phyloP scores from a whole-genome alignment of 2,797 vertebrate species.

The Etheostoma nigrum region DNA sequence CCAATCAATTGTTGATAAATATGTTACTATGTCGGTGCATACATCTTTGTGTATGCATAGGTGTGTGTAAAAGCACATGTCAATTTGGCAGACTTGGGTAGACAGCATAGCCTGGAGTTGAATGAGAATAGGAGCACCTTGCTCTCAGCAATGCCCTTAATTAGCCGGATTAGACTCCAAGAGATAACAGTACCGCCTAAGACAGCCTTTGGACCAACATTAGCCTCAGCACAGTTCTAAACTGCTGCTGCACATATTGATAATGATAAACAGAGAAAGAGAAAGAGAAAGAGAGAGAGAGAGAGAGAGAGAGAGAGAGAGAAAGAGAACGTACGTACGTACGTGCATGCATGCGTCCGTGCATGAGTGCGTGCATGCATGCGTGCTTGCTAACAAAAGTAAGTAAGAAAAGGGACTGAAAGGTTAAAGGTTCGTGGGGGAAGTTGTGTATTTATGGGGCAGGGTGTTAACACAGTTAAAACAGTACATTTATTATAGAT shows the following conservation, averaged over 20 bases:
- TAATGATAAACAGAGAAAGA: slow-evolving; percentile 31
- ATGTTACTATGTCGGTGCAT: neutral
- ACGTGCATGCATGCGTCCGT: too few species aligned
- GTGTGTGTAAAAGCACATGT: slow-evolving; percentile 52
- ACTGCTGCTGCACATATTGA: slow-evolving; percentile 51
- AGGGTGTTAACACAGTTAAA: slow-evolving; percentile 12
- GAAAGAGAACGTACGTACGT: neutral
- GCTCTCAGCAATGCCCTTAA: slow-evolving; percentile 80
- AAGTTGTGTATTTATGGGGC: neutral
- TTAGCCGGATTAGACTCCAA: slow-evolving; percentile 80
- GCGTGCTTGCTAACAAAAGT: neutral
- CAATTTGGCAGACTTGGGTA: slow-evolving; percentile 61
- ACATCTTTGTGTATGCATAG: neutral
- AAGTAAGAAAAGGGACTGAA: neutral
- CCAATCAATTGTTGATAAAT: slow-evolving; percentile 7
- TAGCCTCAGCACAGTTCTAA: slow-evolving; percentile 64
- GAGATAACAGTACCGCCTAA: slow-evolving; percentile 74
- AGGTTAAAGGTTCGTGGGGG: neutral
- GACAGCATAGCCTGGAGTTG: slow-evolving; percentile 72
- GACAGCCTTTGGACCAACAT: slow-evolving; percentile 71
- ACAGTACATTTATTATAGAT: slow-evolving; percentile 1
- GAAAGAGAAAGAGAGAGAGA: neutral
- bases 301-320: neutral
- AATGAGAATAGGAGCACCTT: slow-evolving; percentile 80
- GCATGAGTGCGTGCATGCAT: too few species aligned